Evolutionary conservation across 2,113 vertebrate genomes (phyloP).

Genomic region (Vicugna pacos): DNA sequence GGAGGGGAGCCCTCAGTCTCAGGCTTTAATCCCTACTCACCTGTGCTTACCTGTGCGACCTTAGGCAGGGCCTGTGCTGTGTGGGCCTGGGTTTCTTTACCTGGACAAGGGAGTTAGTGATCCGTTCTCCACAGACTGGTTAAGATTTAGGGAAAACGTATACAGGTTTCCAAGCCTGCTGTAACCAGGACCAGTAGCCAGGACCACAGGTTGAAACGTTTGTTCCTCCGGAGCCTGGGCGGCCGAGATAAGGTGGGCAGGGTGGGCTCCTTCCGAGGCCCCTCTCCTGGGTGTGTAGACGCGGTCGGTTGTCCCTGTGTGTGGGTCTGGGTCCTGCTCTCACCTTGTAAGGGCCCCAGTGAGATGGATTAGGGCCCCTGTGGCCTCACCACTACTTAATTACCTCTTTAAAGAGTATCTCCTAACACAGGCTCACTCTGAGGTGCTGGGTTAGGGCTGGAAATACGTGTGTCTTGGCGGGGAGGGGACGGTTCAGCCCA

Average conservation of each 20-base stretch:
- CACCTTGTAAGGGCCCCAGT: background rate
- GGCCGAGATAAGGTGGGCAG: background rate
- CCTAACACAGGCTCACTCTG: background rate
- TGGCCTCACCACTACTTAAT: background rate
- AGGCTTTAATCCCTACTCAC: background rate
- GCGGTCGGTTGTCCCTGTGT: background rate
- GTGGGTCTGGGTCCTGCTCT: background rate
- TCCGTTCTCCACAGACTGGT: background rate
- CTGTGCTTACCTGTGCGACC: background rate
- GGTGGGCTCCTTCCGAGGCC: background rate
- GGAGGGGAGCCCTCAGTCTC: fast-evolving
- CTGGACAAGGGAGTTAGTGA: background rate
- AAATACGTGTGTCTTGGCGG: fast-evolving
- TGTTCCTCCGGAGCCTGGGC: background rate
- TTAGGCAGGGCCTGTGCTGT: fast-evolving
- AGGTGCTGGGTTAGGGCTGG: background rate
- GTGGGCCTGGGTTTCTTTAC: background rate
- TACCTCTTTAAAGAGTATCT: background rate
- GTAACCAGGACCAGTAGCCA: background rate
- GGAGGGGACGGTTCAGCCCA: background rate
- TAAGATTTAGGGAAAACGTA: background rate
- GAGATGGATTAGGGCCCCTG: background rate
- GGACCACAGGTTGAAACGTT: background rate
- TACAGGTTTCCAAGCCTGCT: background rate
- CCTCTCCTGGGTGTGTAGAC: background rate